Percentiles rank a stretch among this genome's conserved stretches.
phyloP scores from a whole-genome alignment of 1,140 invertebrate species.

The honey bee (Apis mellifera) region DNA sequence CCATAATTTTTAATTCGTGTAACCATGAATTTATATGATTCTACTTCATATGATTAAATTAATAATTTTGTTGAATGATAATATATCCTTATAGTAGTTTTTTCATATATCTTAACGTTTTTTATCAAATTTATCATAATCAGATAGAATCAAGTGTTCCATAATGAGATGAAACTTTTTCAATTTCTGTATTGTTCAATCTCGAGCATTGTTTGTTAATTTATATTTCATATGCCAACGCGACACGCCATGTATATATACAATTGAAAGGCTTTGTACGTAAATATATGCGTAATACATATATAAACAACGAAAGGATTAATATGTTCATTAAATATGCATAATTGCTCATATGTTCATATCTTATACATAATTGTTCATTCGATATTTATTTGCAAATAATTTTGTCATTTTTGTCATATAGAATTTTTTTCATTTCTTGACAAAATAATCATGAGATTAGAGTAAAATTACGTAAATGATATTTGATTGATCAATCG shows the following conservation, averaged over 20 bases:
- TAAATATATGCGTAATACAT: background rate
- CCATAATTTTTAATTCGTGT: background rate
- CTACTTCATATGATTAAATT: too few relatives aligned
- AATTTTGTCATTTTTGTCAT: background rate
- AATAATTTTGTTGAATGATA: too few relatives aligned
- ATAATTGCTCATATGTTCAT: background rate
- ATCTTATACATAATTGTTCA: background rate
- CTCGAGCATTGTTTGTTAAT: too few relatives aligned
- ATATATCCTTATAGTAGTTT: too few relatives aligned
- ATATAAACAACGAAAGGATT: background rate
- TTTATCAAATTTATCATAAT: too few relatives aligned
- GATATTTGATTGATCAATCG: too few relatives aligned
- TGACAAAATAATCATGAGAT: background rate
- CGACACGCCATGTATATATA: background rate
- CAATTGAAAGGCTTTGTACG: background rate
- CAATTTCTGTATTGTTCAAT: background rate
- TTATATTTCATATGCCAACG: background rate
- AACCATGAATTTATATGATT: too few relatives aligned
- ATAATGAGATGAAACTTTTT: background rate
- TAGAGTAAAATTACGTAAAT: too few relatives aligned
- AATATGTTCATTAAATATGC: background rate
- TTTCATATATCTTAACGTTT: too few relatives aligned
- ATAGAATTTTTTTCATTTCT: background rate
- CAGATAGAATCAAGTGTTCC: too few relatives aligned
- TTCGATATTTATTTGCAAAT: too few relatives aligned